Conservation (phyloP, 1,140 invertebrate species). For the Druon quercuslanigerum region DNA sequence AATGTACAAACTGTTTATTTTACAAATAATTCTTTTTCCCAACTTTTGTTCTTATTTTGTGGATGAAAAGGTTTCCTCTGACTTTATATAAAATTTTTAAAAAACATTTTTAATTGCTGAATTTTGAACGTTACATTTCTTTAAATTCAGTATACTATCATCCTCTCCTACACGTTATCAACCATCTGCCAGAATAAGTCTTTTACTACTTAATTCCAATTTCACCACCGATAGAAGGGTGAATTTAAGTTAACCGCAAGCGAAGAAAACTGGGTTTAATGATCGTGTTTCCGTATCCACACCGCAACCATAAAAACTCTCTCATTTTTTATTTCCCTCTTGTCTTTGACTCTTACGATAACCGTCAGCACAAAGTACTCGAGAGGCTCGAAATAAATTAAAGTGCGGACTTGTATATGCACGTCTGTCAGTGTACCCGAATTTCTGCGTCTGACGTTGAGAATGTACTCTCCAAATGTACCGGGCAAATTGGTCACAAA, state of each 20-base stretch:
- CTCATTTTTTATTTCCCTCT: not conserved
- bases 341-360: not conserved
- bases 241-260: not conserved
- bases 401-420: not conserved
- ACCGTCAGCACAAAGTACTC: not conserved
- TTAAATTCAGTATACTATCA: too few relatives aligned
- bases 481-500: conserved; percentile 17
- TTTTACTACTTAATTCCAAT: not conserved
- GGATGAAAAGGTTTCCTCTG: too few relatives aligned
- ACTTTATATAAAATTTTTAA: too few relatives aligned
- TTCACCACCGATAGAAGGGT: not conserved
- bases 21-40: too few relatives aligned
- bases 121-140: too few relatives aligned
- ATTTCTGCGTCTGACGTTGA: not conserved
- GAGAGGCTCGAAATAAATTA: conserved; percentile 22
- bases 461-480: conserved; percentile 19
- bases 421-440: conserved; percentile 26
- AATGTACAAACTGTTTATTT: too few relatives aligned
- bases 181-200: not conserved
- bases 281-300: not conserved
- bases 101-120: too few relatives aligned
- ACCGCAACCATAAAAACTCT: not conserved
- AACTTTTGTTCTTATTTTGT: too few relatives aligned
- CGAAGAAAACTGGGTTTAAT: not conserved
- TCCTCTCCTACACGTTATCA: too few relatives aligned